Evolutionary conservation across 2,888 invertebrate species (phyloP).

Genomic region (Empis stercorea): DNA sequence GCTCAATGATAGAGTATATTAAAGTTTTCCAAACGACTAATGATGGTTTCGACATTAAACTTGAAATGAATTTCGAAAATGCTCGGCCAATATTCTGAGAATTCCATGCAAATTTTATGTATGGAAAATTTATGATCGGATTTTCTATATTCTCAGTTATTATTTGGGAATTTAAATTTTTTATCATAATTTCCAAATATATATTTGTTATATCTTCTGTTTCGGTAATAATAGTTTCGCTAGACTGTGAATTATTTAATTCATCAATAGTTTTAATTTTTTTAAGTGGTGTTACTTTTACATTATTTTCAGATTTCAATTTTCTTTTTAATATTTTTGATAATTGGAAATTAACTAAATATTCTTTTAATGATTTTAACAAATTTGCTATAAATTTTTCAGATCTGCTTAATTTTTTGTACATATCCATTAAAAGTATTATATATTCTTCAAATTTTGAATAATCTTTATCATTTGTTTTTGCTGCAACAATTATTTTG

Average conservation of each 20-base stretch:
- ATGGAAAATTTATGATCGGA: constrained; percentile 13
- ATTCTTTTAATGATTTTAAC: constrained; percentile 23
- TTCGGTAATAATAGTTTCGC: neutral
- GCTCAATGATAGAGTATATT: constrained; percentile 13
- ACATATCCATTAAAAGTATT: constrained; percentile 28
- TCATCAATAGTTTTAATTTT: constrained; percentile 1
- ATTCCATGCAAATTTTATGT: constrained; percentile 26
- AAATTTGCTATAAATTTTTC: constrained; percentile 29
- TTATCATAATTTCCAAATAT: constrained; percentile 17
- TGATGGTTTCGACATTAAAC: constrained; percentile 29
- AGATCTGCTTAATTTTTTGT: constrained; percentile 26
- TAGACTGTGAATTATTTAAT: neutral
- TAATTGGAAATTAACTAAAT: constrained; percentile 17
- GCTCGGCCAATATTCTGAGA: constrained; percentile 22
- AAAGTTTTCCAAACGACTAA: constrained; percentile 31
- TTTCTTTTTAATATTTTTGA: constrained; percentile 14
- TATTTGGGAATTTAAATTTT: constrained; percentile 15
- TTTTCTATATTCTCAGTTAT: neutral
- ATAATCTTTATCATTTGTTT: constrained; percentile 16
- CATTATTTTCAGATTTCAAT: constrained; percentile 1
- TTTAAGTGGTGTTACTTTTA: constrained; percentile 7
- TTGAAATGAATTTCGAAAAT: constrained; percentile 27
- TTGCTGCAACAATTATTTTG: constrained; percentile 23
- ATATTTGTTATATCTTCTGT: neutral
- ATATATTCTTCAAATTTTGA: constrained; percentile 25